Base-by-base conservation (phyloP, 2,113 vertebrate species). In the Salminus brasiliensis region DNA sequence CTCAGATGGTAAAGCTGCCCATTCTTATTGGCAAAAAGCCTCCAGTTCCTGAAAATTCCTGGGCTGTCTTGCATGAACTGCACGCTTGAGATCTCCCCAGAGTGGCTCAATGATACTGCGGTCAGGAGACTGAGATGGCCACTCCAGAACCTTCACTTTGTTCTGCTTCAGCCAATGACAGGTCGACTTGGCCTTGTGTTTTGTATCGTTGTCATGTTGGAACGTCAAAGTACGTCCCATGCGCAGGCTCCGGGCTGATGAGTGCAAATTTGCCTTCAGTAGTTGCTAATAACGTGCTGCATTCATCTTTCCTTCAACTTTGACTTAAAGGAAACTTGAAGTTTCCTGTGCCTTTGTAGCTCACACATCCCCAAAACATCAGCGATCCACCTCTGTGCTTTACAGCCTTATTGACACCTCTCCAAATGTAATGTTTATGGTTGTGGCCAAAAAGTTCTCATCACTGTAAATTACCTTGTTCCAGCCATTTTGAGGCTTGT, bases 91-190 rank as follows among this genome's bases (percentile, higher is more conserved):
- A n/a, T 72, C 43, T 29, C 32, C 32, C 13, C 75, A 78, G 63
- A 63, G 68, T 27, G 49, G n/a, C 77, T 72, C 41, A 72, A 79
- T 43, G 41, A 45, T 49, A 30, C 21, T 49, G 67, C 63, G 77
- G 77, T 69, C 77, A 68, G 18, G 55, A 2, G 57, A 23, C 68
- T 65, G 15, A 10, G n/a, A n/a, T n/a, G n/a, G n/a, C n/a, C n/a
- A n/a, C n/a, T n/a, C n/a, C n/a, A n/a, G n/a, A n/a, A n/a, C n/a
- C n/a, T n/a, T n/a, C n/a, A n/a, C n/a, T n/a, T n/a, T n/a, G n/a
- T n/a, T n/a, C n/a, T n/a, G n/a, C n/a, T n/a, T n/a, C n/a, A n/a
- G n/a, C n/a, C n/a, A n/a, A n/a, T n/a, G n/a, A n/a, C n/a, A n/a
- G n/a, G n/a, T n/a, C n/a, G n/a, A n/a, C n/a, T n/a, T n/a, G n/a